Conservation (phyloP, 2,797 vertebrate species). For the Pachyuromys duprasi region DNA sequence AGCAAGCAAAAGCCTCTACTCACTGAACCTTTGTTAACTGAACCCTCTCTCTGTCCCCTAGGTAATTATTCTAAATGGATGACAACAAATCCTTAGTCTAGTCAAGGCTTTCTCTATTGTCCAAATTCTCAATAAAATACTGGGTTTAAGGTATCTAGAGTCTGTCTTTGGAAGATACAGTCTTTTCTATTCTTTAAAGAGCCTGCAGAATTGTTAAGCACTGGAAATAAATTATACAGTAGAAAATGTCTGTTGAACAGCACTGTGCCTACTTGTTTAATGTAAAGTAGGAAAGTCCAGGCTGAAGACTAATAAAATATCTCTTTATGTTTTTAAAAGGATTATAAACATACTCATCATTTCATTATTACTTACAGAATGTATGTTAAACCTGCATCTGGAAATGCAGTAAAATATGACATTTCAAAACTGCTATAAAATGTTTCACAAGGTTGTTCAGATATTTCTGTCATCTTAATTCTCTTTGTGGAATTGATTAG, state of each 20-base stretch:
- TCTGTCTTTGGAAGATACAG: not conserved
- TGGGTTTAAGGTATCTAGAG: not conserved
- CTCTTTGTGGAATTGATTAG: not conserved
- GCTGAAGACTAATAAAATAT: not conserved
- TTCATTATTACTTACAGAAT: not conserved
- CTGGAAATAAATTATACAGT: not conserved
- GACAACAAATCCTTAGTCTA: not conserved
- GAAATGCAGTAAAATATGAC: constrained; percentile 1
- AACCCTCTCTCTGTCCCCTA: not conserved
- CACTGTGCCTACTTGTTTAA: not conserved
- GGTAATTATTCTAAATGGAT: not conserved
- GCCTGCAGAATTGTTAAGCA: not conserved
- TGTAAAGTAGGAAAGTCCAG: not conserved
- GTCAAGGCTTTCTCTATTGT: not conserved
- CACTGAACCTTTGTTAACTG: not conserved
- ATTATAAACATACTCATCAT: not conserved
- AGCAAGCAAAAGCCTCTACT: not conserved
- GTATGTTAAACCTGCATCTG: not conserved
- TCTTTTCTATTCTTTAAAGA: not conserved
- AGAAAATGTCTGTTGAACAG: not conserved
- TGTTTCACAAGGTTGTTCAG: constrained; percentile 25
- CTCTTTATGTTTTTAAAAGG: constrained; percentile 11
- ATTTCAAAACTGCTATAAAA: constrained; percentile 39
- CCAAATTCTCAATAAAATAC: not conserved
- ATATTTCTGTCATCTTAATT: constrained; percentile 34